These are phyloP conservation scores for Melanocharis versteri DNA, from an alignment of 2,113 vertebrate species.

Conservation along the genomic window DNA sequence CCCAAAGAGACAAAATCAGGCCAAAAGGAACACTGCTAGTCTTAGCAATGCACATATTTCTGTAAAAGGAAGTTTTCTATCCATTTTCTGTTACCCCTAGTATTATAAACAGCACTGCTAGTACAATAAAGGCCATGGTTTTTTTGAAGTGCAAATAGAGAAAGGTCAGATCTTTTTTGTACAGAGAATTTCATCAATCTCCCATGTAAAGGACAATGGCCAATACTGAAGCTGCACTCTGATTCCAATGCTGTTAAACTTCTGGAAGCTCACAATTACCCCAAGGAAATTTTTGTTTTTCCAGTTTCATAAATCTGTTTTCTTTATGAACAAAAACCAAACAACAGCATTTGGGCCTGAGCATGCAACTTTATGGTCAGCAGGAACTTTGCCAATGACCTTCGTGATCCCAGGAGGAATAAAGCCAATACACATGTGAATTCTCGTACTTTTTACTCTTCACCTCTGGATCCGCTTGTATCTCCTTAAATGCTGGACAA, in stretches of 20 bases:
- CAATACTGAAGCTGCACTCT: background rate
- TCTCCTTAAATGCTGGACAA: background rate
- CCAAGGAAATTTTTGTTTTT: background rate
- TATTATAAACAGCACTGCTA: background rate
- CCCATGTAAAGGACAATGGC: background rate
- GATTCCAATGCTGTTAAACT: background rate
- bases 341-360: background rate
- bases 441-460: background rate
- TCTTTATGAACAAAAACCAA: background rate
- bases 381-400: background rate
- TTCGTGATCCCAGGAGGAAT: background rate
- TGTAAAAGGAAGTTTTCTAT: background rate
- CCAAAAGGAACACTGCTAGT: background rate
- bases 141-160: background rate
- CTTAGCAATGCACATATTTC: background rate
- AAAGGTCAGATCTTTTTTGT: background rate
- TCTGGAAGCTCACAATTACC: background rate
- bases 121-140: background rate
- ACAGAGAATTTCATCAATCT: background rate
- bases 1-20: background rate
- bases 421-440: background rate
- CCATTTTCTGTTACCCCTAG: background rate
- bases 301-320: background rate
- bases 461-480: background rate
- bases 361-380: fast-evolving